Percentiles rank a stretch among this genome's conserved stretches.
Conservation (phyloP, 2,113 vertebrate genomes). For the Pontoporia blainvillei region DNA sequence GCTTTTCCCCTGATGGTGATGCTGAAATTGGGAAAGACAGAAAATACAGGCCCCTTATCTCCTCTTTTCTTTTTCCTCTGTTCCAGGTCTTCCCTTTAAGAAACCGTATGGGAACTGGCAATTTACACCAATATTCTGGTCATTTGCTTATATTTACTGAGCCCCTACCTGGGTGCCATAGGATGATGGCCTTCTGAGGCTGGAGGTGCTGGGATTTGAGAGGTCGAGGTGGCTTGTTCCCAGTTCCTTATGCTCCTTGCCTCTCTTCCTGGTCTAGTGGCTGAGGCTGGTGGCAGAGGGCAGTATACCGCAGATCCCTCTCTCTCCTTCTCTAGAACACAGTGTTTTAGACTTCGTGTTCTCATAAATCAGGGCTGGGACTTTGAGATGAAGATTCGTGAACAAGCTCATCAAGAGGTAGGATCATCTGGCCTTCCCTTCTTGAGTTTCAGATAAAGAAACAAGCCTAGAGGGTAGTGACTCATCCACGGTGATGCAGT, state of each 20-base stretch:
- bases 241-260: neutral
- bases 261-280: neutral
- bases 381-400: constrained; percentile 19
- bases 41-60: neutral
- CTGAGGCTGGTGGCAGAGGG: neutral
- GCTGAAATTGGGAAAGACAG: constrained; percentile 3
- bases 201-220: constrained; percentile 4
- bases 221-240: neutral
- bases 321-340: neutral
- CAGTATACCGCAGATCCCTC: neutral
- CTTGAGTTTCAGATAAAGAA: constrained; percentile 24
- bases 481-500: neutral
- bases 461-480: neutral
- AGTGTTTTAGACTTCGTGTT: constrained; percentile 32
- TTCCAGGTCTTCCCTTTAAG: neutral
- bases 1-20: constrained; percentile 5
- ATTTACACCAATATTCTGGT: neutral
- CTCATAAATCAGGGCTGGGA: constrained; percentile 6
- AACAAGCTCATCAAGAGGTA: neutral
- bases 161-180: neutral
- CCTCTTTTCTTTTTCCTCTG: neutral
- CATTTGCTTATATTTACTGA: constrained; percentile 29
- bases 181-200: neutral
- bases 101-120: neutral
- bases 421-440: neutral